Evolutionary conservation across 2,113 vertebrate species (phyloP), one percentile per base, ranked within the genome.

Genomic region (Tichodroma muraria): DNA sequence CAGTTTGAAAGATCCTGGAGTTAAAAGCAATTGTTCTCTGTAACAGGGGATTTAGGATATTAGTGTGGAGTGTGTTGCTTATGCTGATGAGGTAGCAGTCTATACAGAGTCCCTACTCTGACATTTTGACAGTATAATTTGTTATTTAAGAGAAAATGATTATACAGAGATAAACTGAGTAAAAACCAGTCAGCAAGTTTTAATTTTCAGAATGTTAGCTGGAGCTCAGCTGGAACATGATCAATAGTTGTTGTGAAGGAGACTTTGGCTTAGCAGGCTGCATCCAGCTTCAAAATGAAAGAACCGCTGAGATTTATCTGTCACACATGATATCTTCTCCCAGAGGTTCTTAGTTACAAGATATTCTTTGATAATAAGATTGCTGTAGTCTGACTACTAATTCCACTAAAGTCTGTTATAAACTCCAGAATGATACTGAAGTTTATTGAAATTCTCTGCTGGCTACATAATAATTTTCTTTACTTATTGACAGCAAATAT

Each of bases 291-390:
- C n/a, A 54, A 37, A 81, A 54, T 79, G 31, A 77, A 94, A 69
- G 56, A 71, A 76, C 6, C 27, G 27, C n/a, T 47, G 38, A 64
- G 44, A 47, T 88, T 77, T 81, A 57, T 60, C 22, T 50, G 72
- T 71, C 61, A 61, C 0, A 0, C 33, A 50, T 0, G 0, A 13
- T 56, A 22, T 19, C 60, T 87, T 87, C n/a, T 83, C 64, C 44
- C 25, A 35, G 37, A 76, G 45, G 27, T 38, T 84, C 70, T 90
- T 76, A 79, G 69, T 57, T 82, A 68, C 21, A 76, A 76, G 73
- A 64, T 18, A 75, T 70, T 20, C 23, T 90, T 86, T 92, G 61
- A 82, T 82, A 86, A 65, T 38, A 81, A 56, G 57, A 57, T 80
- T 92, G 28, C n/a, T 78, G 19, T 50, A 70, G 15, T 75, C 72